A percentile compares a stretch with the other conserved stretches of the same genome.
Evolutionary conservation across 2,888 invertebrate species (phyloP).

Genomic region (Nasonia oneida): DNA sequence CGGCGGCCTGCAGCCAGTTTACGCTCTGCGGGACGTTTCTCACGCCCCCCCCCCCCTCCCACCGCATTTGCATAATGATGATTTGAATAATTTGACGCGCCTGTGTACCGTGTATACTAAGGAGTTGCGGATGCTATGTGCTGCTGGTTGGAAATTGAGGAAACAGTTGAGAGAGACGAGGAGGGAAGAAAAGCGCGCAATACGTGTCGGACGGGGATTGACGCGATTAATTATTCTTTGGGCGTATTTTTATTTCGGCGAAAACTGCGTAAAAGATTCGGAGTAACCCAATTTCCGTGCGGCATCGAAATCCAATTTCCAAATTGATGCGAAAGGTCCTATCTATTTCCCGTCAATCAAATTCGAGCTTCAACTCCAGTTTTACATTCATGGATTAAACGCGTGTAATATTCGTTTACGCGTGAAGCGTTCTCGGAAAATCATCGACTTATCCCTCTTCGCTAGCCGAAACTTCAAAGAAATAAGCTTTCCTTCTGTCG

Average conservation of each 20-base stretch:
- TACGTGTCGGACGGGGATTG: slow-evolving; percentile 24
- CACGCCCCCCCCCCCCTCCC: background rate
- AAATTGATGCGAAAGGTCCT: background rate
- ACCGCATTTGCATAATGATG: slow-evolving; percentile 47
- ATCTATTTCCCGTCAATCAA: background rate
- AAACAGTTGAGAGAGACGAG: slow-evolving; percentile 4
- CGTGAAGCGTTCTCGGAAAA: background rate
- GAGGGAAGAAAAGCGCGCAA: background rate
- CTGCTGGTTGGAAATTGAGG: background rate
- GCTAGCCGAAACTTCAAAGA: too few species aligned
- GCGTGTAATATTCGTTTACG: background rate
- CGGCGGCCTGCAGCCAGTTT: background rate
- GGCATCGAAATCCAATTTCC: background rate
- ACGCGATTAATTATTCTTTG: slow-evolving; percentile 20
- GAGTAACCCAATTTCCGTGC: too few species aligned
- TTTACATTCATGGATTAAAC: background rate
- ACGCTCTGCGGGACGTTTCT: slow-evolving; percentile 9
- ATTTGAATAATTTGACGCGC: slow-evolving; percentile 36
- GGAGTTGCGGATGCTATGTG: background rate
- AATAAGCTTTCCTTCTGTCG: background rate
- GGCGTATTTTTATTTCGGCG: background rate
- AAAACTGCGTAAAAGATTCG: too few species aligned
- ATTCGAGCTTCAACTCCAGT: background rate
- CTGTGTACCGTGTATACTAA: background rate
- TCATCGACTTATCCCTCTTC: too few species aligned